Evolutionary conservation across 2,888 invertebrate species (phyloP), one percentile per base, ranked within the genome.

Genomic region (Pseudeuparius sepicola): DNA sequence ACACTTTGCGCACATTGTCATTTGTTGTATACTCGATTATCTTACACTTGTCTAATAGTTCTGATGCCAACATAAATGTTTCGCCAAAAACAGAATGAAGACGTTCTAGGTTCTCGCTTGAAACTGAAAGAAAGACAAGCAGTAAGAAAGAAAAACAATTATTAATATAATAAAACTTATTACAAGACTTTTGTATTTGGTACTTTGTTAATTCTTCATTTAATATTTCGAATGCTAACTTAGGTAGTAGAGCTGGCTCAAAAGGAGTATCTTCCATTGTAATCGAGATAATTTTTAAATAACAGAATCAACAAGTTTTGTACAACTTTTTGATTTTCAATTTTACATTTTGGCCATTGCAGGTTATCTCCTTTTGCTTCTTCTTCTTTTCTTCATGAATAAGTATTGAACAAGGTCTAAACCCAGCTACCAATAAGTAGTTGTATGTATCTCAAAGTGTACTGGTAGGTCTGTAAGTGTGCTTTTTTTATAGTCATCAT

Each of bases 31-130:
- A 76, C 3, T 67, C 59, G 1, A 70, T 63, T 2, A 71, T 61
- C 27, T 60, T 60, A 41, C 66, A 60, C 30, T 67, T 71, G 41
- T 81, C 80, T 28, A 79, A 58, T 4, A 81, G 60, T 42, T 77
- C 72, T 3, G 76, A 54, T 1, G 79, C 72, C 47, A 70, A 65
- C 48, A 70, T 65, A 13, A 81, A 60, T 5, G 70, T 61, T 14
- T 55, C 54, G 1, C 76, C 77, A 47, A 78, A 77, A 9, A 75
- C 51, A 2, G 71, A 68, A 50, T 73, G 62, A 3, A 82, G 55
- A 24, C 64, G 64, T 13, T 73, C 48, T 13, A 78, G 53, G 18
- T 68, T 65, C 29, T 67, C 65, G 46, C 70, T 70, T 53, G 68
- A 59, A 64, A 78, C 79, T 79, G 46, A 39, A 55, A 55, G 37